Evolutionary conservation across 2,797 vertebrate genomes (phyloP), one percentile per base, ranked within the genome.

Genomic region (Diplodus sargus): DNA sequence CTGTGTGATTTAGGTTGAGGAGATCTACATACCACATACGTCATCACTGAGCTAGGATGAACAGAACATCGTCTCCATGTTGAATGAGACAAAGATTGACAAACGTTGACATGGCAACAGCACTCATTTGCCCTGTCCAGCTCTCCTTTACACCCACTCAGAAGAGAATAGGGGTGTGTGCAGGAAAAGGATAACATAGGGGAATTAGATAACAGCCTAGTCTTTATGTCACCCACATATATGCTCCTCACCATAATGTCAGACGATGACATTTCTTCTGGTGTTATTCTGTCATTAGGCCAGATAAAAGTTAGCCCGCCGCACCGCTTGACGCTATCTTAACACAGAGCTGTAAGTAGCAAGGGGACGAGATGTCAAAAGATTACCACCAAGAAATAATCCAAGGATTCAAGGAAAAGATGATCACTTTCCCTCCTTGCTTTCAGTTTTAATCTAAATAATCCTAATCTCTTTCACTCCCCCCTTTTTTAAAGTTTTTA

Each of bases 361-460:
- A 53, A 72, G 59, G 62, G 89, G 59, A 89, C 45, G 54, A 90
- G 75, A 90, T 92, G 92, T 90, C 89, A 90, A 82, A 87, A 90
- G 87, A 91, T 93, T 89, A 90, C 81, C 82, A 66, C 69, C 51
- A 70, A 59, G 77, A 86, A 87, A 70, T 93, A 91, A 91, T 92
- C 91, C 90, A 75, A 78, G 85, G 83, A 83, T 87, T 91, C 74
- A 82, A 81, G 80, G 34, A 61, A 82, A 86, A 91, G 78, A 77
- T 82, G 70, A 93, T 86, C 69, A 82, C 64, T 86, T 89, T 82
- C 85, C 81, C 75, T 89, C 74, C 88, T 87, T 86, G 71, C 90
- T 87, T 81, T 68, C 52, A 84, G 56, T 91, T 84, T 87, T 75
- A 52, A 90, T 89, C 74, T 68, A 75, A 91, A 89, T 93, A 90